phyloP scores from a whole-genome alignment of 2,797 vertebrate species.

The Ctenochaetus hawaiiensis region DNA sequence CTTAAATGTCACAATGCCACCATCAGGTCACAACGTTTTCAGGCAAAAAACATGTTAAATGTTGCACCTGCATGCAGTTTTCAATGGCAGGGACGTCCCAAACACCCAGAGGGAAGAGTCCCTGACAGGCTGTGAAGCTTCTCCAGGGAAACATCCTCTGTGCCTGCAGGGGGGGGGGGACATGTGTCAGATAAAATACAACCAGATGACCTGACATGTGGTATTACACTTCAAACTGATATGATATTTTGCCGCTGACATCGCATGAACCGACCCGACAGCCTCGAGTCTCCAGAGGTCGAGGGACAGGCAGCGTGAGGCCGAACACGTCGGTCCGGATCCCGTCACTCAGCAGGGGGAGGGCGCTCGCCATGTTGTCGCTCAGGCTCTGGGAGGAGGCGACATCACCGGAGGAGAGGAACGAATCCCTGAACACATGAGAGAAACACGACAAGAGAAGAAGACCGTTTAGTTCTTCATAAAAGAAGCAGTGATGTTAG shows the following conservation, averaged over 20 bases:
- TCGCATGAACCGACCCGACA: conserved; percentile 62
- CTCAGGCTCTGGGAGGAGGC: conserved; percentile 80
- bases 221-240: not conserved
- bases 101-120: conserved; percentile 78
- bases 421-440: conserved; percentile 63
- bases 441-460: not conserved
- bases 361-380: conserved; percentile 73
- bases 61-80: conserved; percentile 84
- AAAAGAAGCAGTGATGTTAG: not conserved
- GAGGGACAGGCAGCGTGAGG: conserved; percentile 78
- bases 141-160: conserved; percentile 85
- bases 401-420: conserved; percentile 81
- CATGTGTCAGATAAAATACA: not conserved
- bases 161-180: conserved; percentile 65
- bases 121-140: conserved; percentile 80
- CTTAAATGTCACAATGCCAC: no score
- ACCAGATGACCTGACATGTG: not conserved
- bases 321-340: conserved; percentile 62
- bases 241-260: not conserved
- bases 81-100: conserved; percentile 81
- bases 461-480: not conserved
- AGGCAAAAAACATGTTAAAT: not conserved
- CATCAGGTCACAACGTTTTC: not conserved
- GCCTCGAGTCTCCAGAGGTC: conserved; percentile 76
- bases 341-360: conserved; percentile 77